phyloP scores from a whole-genome alignment of 2,888 invertebrate species.

The Chaetogeoica ovagalla region DNA sequence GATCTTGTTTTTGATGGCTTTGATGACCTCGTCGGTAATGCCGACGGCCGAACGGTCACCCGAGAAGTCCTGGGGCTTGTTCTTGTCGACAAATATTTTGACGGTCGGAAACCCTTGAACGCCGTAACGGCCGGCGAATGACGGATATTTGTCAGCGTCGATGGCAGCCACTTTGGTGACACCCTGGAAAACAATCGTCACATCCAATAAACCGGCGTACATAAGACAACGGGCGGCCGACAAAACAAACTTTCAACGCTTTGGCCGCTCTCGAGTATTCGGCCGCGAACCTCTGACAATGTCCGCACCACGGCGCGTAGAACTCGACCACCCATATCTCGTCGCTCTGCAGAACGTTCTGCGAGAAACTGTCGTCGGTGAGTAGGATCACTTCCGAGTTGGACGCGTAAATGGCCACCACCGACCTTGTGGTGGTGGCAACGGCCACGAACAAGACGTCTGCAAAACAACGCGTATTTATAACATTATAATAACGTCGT shows the following conservation, averaged over 20 bases:
- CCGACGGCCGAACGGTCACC: constrained; percentile 84
- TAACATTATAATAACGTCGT: too few species aligned
- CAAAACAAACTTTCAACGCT: constrained; percentile 76
- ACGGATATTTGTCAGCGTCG: constrained; percentile 86
- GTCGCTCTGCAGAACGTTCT: constrained; percentile 78
- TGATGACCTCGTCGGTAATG: constrained; percentile 79
- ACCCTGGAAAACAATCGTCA: constrained; percentile 65
- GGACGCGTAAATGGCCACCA: constrained; percentile 34
- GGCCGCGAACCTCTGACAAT: constrained; percentile 85
- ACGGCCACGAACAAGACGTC: constrained; percentile 23
- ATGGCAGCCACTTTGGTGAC: constrained; percentile 92
- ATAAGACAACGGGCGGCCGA: neutral
- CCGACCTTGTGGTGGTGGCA: neutral
- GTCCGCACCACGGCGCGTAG: constrained; percentile 95
- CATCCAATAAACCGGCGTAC: neutral
- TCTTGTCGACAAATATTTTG: constrained; percentile 90
- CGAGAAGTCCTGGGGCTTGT: constrained; percentile 79
- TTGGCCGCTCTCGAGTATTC: constrained; percentile 93
- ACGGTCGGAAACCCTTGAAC: constrained; percentile 94
- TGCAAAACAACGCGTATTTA: constrained; percentile 19
- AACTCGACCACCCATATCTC: constrained; percentile 95
- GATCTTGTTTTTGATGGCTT: constrained; percentile 39
- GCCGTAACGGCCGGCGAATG: constrained; percentile 76
- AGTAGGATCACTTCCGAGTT: constrained; percentile 79
- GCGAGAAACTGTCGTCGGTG: constrained; percentile 85